A percentile compares a stretch with the other conserved stretches of the same genome.
Evolutionary conservation across 1,140 invertebrate species (phyloP).

Genomic region (Chlorops oryzae): DNA sequence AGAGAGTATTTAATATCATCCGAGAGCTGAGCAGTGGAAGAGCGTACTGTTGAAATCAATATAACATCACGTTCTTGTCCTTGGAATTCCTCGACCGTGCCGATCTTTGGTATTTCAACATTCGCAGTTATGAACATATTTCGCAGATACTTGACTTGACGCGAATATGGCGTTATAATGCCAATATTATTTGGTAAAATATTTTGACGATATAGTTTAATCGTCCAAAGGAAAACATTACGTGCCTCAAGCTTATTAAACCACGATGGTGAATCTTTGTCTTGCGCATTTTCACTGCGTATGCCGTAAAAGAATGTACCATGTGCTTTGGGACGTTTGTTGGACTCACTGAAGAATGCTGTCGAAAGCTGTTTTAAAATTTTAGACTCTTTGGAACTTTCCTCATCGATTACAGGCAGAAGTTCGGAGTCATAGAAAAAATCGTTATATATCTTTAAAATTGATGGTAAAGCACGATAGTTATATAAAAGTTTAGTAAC

Average conservation of each 20-base stretch:
- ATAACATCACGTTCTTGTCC: slow-evolving; percentile 79
- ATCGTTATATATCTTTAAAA: slow-evolving; percentile 67
- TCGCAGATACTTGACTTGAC: slow-evolving; percentile 62
- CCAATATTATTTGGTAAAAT: slow-evolving; percentile 69
- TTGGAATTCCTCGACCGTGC: slow-evolving; percentile 94
- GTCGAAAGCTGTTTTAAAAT: slow-evolving; percentile 18
- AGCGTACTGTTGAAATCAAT: slow-evolving; percentile 79
- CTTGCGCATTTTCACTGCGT: slow-evolving; percentile 66
- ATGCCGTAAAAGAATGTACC: slow-evolving; percentile 81
- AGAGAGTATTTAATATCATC: slow-evolving; percentile 58
- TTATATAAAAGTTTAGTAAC: slow-evolving; percentile 69
- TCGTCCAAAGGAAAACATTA: slow-evolving; percentile 55
- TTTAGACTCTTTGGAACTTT: slow-evolving; percentile 24
- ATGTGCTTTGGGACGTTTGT: slow-evolving; percentile 48
- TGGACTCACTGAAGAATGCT: slow-evolving; percentile 15
- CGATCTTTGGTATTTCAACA: slow-evolving; percentile 73
- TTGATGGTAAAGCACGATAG: slow-evolving; percentile 72
- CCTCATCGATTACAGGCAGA: slow-evolving; percentile 35
- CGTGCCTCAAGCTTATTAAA: slow-evolving; percentile 82
- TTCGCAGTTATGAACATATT: slow-evolving; percentile 51
- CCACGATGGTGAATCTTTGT: slow-evolving; percentile 77
- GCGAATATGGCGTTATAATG: slow-evolving; percentile 87
- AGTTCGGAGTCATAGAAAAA: slow-evolving; percentile 68
- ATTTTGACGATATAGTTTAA: slow-evolving; percentile 59
- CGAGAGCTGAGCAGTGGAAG: slow-evolving; percentile 48